Base-by-base conservation (phyloP, 2,113 vertebrate species). In the Vicugna pacos region DNA sequence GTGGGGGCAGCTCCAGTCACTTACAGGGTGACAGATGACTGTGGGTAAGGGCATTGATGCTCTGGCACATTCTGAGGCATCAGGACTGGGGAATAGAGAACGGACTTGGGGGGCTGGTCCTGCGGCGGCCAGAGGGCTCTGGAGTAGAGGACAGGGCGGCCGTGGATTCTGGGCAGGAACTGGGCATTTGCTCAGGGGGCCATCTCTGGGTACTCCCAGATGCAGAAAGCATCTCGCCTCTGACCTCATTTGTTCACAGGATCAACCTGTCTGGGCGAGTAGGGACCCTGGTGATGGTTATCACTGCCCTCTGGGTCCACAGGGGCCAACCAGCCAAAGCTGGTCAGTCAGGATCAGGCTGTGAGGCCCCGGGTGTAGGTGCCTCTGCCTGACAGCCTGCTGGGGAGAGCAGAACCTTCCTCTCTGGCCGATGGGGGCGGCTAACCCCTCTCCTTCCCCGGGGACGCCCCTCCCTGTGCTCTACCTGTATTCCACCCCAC, bases 101-200 rank as follows among this genome's bases (percentile, higher is more conserved):
- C 4, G 30, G n/a, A 56, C 42, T 32, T 8, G 42, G 32, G 20
- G n/a, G 65, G 12, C 24, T 42, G 38, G 38, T 42, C 20, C 9
- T 8, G 28, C 32, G 4, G 42, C 3, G 2, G 16, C 42, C 15
- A 0, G 2, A 3, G 12, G 90, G 22, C 10, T 7, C 7, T 69
- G 62, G 20, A 3, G 11, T 15, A 5, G 50, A 30, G 50, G 17
- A 17, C 28, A 4, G 62, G 60, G 83, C 0, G 1, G 7, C 5
- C 14, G 8, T 3, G 20, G 30, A 6, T n/a, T 35, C 75, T 10
- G 77, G 54, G 42, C 32, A 1, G 48, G 32, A 20, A 6, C 4
- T 2, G 19, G 8, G 5, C 2, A 4, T 19, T 8, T 50, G 75
- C 75, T 54, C 32, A 30, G 6, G 54, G 54, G 20, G 56, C 56